Evolutionary conservation across 2,797 vertebrate genomes (phyloP).

Genomic region (Tenualosa ilisha): DNA sequence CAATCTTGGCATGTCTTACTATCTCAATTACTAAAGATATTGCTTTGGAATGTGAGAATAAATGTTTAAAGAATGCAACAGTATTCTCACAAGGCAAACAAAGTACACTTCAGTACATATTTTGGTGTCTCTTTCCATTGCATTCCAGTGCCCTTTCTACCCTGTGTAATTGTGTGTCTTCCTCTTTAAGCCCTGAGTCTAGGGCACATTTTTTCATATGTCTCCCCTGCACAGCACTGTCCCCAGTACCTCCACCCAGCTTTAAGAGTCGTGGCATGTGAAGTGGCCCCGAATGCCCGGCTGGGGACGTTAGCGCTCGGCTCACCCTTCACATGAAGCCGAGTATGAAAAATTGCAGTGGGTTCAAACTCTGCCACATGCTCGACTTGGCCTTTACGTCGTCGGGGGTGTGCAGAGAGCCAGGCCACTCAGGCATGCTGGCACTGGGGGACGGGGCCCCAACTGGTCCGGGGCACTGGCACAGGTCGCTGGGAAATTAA

Average conservation of each 20-base stretch:
- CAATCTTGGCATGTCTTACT: not conserved
- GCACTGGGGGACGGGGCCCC: not conserved
- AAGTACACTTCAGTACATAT: no score
- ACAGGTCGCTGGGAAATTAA: slow-evolving; percentile 25
- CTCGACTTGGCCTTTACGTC: slow-evolving; percentile 24
- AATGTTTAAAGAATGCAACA: not conserved
- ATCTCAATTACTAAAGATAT: no score
- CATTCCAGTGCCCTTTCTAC: no score
- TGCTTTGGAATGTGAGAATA: not conserved
- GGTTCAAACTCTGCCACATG: not conserved
- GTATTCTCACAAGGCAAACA: no score
- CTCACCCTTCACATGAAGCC: slow-evolving; percentile 38
- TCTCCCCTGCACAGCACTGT: not conserved
- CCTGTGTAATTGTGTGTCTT: no score
- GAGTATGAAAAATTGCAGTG: not conserved
- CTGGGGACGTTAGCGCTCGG: not conserved
- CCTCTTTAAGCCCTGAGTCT: not conserved
- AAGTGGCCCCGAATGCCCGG: not conserved
- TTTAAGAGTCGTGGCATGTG: not conserved
- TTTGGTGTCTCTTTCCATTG: no score
- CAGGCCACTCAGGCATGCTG: not conserved
- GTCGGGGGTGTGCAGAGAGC: not conserved
- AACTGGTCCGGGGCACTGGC: not conserved
- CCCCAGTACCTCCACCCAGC: not conserved
- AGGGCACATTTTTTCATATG: not conserved